Conservation (phyloP, 2,888 invertebrate genomes). For the Brachycybe producta region DNA sequence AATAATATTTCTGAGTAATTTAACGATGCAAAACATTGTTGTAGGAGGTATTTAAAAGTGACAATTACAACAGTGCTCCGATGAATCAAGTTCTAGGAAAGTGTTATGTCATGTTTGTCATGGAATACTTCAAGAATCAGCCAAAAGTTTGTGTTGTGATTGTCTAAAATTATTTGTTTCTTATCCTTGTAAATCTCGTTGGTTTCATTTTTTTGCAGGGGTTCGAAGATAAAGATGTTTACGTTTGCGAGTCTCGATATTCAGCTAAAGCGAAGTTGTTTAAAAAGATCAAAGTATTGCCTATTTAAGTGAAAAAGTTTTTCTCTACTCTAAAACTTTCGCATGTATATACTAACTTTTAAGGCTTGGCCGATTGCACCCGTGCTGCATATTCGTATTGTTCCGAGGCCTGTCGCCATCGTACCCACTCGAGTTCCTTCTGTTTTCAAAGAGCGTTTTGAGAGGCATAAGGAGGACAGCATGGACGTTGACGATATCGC, state of each 20-base stretch:
- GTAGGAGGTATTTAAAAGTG: conserved; percentile 86
- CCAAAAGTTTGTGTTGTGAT: conserved; percentile 47
- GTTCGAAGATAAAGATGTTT: conserved; percentile 82
- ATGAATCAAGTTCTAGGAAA: conserved; percentile 72
- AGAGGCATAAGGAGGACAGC: conserved; percentile 64
- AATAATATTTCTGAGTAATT: neutral
- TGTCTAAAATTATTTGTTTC: neutral
- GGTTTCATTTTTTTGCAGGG: conserved; percentile 36
- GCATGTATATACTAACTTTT: too few relatives aligned
- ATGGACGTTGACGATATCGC: conserved; percentile 71
- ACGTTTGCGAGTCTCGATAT: conserved; percentile 92
- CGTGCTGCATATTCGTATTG: conserved; percentile 52
- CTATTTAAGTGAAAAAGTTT: neutral
- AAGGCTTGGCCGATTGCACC: conserved; percentile 35
- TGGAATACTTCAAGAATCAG: conserved; percentile 79
- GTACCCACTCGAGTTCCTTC: conserved; percentile 81
- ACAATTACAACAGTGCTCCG: conserved; percentile 68
- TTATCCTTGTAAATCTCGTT: conserved; percentile 4
- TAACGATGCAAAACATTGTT: conserved; percentile 18
- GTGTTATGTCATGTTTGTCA: conserved; percentile 86
- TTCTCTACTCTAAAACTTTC: neutral
- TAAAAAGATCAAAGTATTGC: conserved; percentile 60
- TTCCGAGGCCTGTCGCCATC: conserved; percentile 55
- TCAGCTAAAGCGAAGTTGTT: conserved; percentile 71
- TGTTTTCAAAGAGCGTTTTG: conserved; percentile 78